Conservation (phyloP, 2,113 vertebrate species). For the Azemiops feae region DNA sequence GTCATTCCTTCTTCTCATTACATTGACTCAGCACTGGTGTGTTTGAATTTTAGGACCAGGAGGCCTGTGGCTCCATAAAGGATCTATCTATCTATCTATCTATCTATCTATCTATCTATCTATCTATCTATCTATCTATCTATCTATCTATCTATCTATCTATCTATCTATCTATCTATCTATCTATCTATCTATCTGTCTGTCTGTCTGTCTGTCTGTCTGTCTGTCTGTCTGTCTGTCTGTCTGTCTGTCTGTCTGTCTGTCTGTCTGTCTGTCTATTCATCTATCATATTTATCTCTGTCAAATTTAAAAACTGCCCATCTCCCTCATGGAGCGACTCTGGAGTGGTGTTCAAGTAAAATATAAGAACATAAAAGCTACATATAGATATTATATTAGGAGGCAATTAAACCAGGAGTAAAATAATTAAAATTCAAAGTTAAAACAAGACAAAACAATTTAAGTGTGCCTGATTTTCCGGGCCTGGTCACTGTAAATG, state of each 20-base stretch:
- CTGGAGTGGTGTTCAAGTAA: background rate
- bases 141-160: too few species aligned
- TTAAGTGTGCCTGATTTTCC: background rate
- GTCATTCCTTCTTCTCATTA: background rate
- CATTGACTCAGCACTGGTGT: background rate
- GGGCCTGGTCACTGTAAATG: background rate
- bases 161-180: too few species aligned
- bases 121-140: too few species aligned
- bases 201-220: too few species aligned
- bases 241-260: too few species aligned
- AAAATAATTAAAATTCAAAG: background rate
- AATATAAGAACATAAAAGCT: background rate
- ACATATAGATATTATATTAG: background rate
- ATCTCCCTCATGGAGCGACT: background rate
- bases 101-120: too few species aligned
- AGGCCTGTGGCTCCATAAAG: background rate
- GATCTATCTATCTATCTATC: too few species aligned
- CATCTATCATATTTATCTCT: too few species aligned
- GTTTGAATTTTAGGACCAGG: background rate
- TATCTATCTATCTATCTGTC: too few species aligned
- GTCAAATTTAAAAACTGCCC: background rate
- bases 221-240: too few species aligned
- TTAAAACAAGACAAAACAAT: background rate
- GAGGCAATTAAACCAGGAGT: background rate
- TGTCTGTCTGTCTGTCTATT: too few species aligned